Base-by-base conservation (phyloP, 2,113 vertebrate genomes). In the Daphoenositta chrysoptera region DNA sequence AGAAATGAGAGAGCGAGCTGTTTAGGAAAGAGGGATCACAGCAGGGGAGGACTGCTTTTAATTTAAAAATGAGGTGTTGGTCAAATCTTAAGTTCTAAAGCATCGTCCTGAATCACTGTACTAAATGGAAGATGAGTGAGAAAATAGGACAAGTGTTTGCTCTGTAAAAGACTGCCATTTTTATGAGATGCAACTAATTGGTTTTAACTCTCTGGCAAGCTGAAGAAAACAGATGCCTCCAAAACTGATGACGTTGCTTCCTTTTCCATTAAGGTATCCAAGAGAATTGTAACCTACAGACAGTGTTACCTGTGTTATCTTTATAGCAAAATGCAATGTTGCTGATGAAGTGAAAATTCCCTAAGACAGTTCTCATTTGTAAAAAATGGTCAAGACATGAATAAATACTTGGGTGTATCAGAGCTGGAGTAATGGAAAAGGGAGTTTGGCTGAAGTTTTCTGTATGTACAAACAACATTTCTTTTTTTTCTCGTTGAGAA, bases 261-360 rank as follows among this genome's bases (percentile, higher is more conserved):
- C 70, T 91, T 87, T 89, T 69, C 54, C 33, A 4, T 69, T 53
- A 69, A 61, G 35, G 47, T 63, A 51, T 66, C 50, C 17, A 77
- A 73, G 51, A 78, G 76, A 80, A 61, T 20, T 51, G 23, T 77
- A 85, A 72, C 61, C 73, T 63, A 13, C 54, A 45, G 93, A 84
- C 63, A 91, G 37, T 6, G 10, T 57, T 89, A 64, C 61, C 26
- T 78, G 16, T 30, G 24, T 66, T 75, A 82, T 87, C 73, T 65
- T 21, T 3, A 2, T 11, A 45, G 70, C 78, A 82, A 51, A 72
- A 81, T 81, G 42, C 21, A 81, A 45, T 44, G 54, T 4, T 86
- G 68, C 56, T 89, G 64, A 81, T 94, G 69, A 82, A 87, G 54
- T 69, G 58, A 88, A 93, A 83, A 28, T 72, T 85, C 20, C 19